These are phyloP conservation scores for Orchesella cincta DNA, from an alignment of 1,140 invertebrate genomes.

Conservation along the genomic window DNA sequence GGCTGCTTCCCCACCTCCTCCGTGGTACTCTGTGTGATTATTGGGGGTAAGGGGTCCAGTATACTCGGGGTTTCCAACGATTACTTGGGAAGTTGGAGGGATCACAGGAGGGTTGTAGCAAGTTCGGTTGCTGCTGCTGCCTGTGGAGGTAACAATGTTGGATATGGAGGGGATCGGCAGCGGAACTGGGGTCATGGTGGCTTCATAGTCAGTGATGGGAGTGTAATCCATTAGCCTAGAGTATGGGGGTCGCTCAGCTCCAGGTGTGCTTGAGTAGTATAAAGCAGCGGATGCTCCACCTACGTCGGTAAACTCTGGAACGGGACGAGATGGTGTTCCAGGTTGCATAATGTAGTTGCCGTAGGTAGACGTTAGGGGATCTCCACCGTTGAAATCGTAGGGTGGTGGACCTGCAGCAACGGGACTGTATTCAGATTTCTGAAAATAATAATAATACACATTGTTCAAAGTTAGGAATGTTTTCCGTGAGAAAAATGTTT, in stretches of 20 bases:
- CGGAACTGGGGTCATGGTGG: background rate
- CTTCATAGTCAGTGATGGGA: conserved; percentile 27
- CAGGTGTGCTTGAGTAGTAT: background rate
- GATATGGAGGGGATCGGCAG: background rate
- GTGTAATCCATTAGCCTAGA: conserved; percentile 54
- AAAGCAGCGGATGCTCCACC: background rate
- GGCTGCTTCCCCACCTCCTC: background rate
- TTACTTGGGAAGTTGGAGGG: conserved; percentile 31
- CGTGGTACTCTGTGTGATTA: background rate
- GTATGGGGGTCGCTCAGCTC: conserved; percentile 42
- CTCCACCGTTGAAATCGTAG: conserved; percentile 11
- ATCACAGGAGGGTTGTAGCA: conserved; percentile 27
- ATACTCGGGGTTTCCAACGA: conserved; percentile 42
- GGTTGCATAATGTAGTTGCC: conserved; percentile 19
- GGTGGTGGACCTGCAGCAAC: conserved; percentile 5
- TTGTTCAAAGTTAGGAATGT: background rate
- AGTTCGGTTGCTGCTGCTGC: background rate
- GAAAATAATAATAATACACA: background rate
- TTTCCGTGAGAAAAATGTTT: background rate
- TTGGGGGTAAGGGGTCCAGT: background rate
- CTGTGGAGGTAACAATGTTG: background rate
- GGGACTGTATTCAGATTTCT: conserved; percentile 47
- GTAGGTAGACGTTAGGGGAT: background rate
- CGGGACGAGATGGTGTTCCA: background rate
- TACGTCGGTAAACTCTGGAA: background rate